Base-by-base conservation (phyloP, 2,113 vertebrate species). In the Gopherus flavomarginatus region DNA sequence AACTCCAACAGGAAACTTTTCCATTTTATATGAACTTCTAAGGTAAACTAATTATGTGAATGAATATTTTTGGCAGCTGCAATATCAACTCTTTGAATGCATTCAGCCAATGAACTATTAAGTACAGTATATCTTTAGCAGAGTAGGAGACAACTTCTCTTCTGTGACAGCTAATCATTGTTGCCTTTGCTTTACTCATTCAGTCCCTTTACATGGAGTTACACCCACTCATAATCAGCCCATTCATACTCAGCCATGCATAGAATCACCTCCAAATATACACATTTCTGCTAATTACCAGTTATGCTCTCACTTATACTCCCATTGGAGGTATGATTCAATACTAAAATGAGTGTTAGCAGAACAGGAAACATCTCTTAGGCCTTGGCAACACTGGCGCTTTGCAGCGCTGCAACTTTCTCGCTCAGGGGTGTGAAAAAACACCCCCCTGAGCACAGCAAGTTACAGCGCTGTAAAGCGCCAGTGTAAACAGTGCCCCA, bases 31-130 rank as follows among this genome's bases (percentile, higher is more conserved):
- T 96, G 78, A 91, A 85, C 75, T 77, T 38, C 78, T 57, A 94
- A 95, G 91, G 90, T 86, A 96, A 97, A 96, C 85, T 93, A 94
- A 96, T 96, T 96, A 95, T 0, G 0, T 86, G 93, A 93, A 83
- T 49, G 85, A 89, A 92, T 88, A 85, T 96, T 96, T 96, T 95
- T 0, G 5, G 78, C 94, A 77, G 85, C 0, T 0, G 85, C 83
- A 59, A n/a, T 94, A 94, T 53, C 78, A 90, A 78, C 85, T 72
- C 0, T 49, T 44, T 21, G 35, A 92, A 87, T 38, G 85, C 85
- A 47, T 88, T 93, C 94, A 96, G 85, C 83, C 92, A 88, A 77
- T 81, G 96, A 91, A 89, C 95, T 92, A 93, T 91, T 94, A 96
- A 96, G 92, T 88, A 84, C 90, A 85, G 96, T 53, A 62, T 42